Base-by-base conservation (phyloP, 2,113 vertebrate species). In the Collichthys lucidus region DNA sequence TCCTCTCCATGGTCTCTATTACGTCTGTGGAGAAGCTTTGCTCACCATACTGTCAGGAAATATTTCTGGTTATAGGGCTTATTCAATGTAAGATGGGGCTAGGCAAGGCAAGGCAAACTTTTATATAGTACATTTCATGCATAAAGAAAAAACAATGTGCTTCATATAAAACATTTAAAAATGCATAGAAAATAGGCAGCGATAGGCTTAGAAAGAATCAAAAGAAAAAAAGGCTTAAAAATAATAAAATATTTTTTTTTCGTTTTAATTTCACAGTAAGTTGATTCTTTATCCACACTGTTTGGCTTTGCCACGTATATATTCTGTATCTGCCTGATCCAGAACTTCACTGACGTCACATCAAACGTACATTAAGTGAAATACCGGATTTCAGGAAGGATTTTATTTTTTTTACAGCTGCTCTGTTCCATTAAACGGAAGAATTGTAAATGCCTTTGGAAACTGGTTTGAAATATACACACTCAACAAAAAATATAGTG, bases 71-170 rank as follows among this genome's bases (percentile, higher is more conserved):
- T 79, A 17, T 56, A 49, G 20, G 47, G 52, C 49, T 79, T 64
- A 56, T 78, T 73, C 26, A 29, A 5, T 46, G 57, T 31, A 40
- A 80, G 71, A 57, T 60, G 62, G 26, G 49, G 26, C 26, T 26
- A 26, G 29, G 29, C 20, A 17, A 61, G n/a, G n/a, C n/a, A n/a
- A n/a, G 69, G 59, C 64, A 59, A 66, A 85, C 50, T 83, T 86
- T 82, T 69, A 49, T 59, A 61, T 16, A 65, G 44, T 50, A 26
- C 53, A 76, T 86, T 88, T 82, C 81, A 87, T 59, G 80, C 70
- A 61, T 84, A 74, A 82, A 49, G 6, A 65, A 44, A 78, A 67
- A 69, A 74, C 80, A 82, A 52, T 63, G 61, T 42, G 69, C 53
- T 56, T 59, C 44, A 53, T 35, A 56, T 29, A 59, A 67, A 74